These are phyloP conservation scores for Labeo calbasu DNA, from an alignment of 2,797 vertebrate species.

Conservation along the genomic window DNA sequence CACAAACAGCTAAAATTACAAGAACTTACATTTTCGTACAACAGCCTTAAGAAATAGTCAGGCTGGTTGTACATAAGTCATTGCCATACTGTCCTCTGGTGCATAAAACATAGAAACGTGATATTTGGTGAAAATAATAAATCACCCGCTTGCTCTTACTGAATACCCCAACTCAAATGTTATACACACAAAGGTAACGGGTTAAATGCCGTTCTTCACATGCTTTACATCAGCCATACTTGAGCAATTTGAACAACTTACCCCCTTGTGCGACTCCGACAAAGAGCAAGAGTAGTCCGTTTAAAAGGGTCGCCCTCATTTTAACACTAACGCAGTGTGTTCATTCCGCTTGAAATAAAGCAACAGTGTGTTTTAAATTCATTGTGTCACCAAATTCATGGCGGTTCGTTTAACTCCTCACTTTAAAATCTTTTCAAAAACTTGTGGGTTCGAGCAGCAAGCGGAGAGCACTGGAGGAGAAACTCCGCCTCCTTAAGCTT, in stretches of 20 bases:
- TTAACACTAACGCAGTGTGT: neutral
- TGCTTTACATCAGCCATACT: neutral
- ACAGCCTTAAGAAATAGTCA: neutral
- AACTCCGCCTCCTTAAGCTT: slow-evolving; percentile 38
- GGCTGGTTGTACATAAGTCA: neutral
- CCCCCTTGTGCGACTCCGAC: slow-evolving; percentile 59
- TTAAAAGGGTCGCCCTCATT: slow-evolving; percentile 46
- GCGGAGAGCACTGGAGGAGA: neutral
- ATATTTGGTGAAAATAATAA: neutral
- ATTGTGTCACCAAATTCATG: neutral
- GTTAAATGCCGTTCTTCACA: neutral
- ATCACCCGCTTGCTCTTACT: neutral
- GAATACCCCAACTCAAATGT: neutral
- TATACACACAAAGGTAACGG: neutral
- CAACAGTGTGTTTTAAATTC: neutral
- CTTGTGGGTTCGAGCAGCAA: slow-evolving; percentile 10
- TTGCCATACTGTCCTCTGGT: neutral
- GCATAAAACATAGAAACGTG: neutral
- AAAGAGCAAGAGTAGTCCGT: slow-evolving; percentile 53
- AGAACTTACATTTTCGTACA: neutral
- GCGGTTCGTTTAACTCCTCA: neutral
- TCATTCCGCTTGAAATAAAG: neutral
- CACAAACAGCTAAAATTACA: neutral
- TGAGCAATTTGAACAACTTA: slow-evolving; percentile 42
- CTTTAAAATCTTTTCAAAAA: slow-evolving; percentile 30